Evolutionary conservation across 1,140 invertebrate species (phyloP).

Genomic region (Aphis craccivora): DNA sequence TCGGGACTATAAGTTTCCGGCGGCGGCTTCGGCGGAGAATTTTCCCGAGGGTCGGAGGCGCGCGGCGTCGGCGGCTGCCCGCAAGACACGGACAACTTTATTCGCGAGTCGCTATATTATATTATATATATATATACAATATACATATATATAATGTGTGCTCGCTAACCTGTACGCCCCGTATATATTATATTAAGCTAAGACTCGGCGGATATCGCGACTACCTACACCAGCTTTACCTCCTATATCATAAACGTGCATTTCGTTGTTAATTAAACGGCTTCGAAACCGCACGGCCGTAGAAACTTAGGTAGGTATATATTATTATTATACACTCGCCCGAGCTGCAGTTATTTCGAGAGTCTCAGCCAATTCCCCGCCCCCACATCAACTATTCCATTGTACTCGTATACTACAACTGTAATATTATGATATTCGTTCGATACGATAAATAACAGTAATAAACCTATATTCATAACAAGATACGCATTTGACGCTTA

Average conservation of each 20-base stretch:
- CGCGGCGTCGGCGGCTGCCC: neutral
- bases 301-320: neutral
- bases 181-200: neutral
- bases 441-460: neutral
- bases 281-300: constrained; percentile 22
- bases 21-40: neutral
- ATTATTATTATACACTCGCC: neutral
- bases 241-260: neutral
- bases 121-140: too few relatives aligned
- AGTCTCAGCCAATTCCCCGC: neutral
- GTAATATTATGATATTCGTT: neutral
- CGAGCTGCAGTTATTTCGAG: neutral
- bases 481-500: neutral
- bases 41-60: constrained; percentile 15
- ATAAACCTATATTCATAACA: neutral
- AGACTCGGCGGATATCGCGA: neutral
- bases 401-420: neutral
- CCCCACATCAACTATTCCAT: neutral
- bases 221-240: neutral
- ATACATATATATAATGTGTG: neutral
- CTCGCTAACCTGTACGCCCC: neutral
- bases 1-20: neutral
- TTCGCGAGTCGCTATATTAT: neutral
- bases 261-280: constrained; percentile 52
- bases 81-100: constrained; percentile 39